Base-by-base conservation (phyloP, 1,140 invertebrate genomes). In the Vanessa tameamea region DNA sequence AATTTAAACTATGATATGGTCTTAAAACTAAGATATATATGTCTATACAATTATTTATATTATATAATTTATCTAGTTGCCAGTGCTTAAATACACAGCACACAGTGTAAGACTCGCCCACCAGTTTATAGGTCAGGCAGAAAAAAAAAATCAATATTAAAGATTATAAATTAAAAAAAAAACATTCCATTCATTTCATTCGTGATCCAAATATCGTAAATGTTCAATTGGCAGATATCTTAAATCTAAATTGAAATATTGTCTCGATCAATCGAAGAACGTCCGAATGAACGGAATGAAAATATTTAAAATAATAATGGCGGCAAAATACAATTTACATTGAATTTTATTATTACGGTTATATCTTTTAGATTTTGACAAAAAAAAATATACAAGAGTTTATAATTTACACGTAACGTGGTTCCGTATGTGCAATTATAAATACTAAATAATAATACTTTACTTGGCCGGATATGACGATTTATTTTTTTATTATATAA, bases 1-100 rank as follows among this genome's bases (percentile, higher is more conserved):
- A 79, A 69, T 5, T 74, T 81, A 76, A 48, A 64, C 77, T 83
- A 81, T 85, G 82, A 83, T 79, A 82, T 81, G 77, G 75, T 76
- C 61, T 63, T 75, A 68, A 69, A 59, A 65, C 55, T 69, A 69
- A 1, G 26, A 51, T 3, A 61, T 61, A 61, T 61, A 61, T 37
- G 31, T 61, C 31, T 61, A 37, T 61, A 61, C 57, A 61, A 61
- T 31, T 57, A 20, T 23, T 11, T 57, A 57, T 37, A 61, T n/a
- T 37, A 26, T 59, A 26, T 15, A 61, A 31, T 61, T 61, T 61
- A 37, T 61, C 57, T 61, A 61, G 57, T 31, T 61, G 57, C 57
- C 31, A 37, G 11, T 57, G 57, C 57, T 15, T 61, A 61, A 37
- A 37, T 20, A 61, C 37, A 43, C 9, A 61, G 57, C 53, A 23